Evolutionary conservation across 1,140 invertebrate genomes (phyloP).

Genomic region (Rhopalosiphum maidis): DNA sequence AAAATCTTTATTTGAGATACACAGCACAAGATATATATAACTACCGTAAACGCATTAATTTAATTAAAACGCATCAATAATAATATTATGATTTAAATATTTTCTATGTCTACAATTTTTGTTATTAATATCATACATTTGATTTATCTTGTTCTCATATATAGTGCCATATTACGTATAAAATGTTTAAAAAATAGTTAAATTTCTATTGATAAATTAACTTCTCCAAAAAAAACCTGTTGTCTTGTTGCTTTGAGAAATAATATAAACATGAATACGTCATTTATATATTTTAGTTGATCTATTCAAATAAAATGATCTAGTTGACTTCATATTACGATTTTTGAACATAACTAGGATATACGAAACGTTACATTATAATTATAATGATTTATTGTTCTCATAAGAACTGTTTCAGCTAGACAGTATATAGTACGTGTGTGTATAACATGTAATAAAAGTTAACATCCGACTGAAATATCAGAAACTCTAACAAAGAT

Average conservation of each 20-base stretch:
- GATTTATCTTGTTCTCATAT: neutral
- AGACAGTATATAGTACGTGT: neutral
- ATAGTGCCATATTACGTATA: neutral
- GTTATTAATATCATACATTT: neutral
- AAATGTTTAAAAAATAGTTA: neutral
- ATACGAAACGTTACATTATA: neutral
- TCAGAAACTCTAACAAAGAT: neutral
- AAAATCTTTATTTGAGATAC: neutral
- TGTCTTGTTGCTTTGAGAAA: neutral
- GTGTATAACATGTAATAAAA: slow-evolving; percentile 12
- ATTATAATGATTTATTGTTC: slow-evolving; percentile 40
- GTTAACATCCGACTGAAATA: slow-evolving; percentile 1
- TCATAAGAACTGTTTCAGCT: neutral
- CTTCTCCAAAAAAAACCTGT: neutral
- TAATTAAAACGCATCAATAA: too few relatives aligned
- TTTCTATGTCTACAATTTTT: neutral
- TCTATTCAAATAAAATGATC: neutral
- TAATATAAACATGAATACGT: neutral
- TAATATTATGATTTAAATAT: too few relatives aligned
- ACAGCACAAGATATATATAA: neutral
- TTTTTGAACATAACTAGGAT: neutral
- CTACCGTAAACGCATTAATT: neutral
- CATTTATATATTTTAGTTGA: neutral
- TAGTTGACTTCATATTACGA: neutral
- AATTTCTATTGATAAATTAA: neutral